Percentiles rank a stretch among this genome's conserved stretches.
These are phyloP conservation scores for Ursus arctos DNA, from an alignment of 2,113 vertebrate species.

Conservation along the genomic window DNA sequence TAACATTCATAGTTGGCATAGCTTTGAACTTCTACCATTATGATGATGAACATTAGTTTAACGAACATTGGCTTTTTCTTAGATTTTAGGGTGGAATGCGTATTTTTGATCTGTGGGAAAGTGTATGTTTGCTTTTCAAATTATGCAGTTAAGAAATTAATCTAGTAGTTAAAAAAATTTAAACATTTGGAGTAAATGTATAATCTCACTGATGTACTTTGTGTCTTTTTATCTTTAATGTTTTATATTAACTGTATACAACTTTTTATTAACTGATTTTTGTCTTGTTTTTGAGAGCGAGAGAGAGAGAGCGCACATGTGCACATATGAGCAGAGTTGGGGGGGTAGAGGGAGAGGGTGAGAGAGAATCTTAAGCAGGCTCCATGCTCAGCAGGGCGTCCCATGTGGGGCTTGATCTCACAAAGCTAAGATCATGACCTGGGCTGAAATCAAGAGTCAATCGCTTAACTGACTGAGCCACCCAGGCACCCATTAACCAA, in stretches of 20 bases:
- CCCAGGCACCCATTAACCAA: background rate
- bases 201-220: background rate
- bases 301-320: background rate
- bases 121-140: background rate
- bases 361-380: background rate
- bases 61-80: conserved; percentile 11
- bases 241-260: background rate
- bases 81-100: background rate
- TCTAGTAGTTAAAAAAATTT: background rate
- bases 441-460: background rate
- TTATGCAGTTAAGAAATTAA: background rate
- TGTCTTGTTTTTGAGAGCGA: background rate
- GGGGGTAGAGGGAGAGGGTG: background rate
- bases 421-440: background rate
- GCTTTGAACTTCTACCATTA: conserved; percentile 13
- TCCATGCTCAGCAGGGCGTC: background rate
- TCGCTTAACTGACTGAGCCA: background rate
- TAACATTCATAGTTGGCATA: background rate
- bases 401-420: background rate
- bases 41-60: conserved; percentile 1
- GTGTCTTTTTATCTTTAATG: conserved; percentile 26
- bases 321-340: background rate
- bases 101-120: background rate
- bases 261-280: background rate
- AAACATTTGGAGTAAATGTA: background rate